Evolutionary conservation across 2,888 invertebrate species (phyloP), one percentile per base, ranked within the genome.

Genomic region (Drosophila falleni): DNA sequence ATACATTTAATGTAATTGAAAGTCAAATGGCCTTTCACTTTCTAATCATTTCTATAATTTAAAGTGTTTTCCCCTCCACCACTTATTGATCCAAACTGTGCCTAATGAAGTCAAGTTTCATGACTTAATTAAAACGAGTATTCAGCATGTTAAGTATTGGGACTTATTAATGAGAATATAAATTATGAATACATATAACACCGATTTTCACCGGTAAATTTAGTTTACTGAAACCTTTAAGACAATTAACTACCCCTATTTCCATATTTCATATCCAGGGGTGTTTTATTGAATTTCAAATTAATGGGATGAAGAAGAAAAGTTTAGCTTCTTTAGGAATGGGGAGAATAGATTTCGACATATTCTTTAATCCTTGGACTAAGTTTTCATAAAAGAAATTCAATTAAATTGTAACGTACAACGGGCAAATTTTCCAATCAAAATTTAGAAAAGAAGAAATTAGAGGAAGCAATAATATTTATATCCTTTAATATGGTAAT

Each of bases 1-100:
- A 87, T 87, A 90, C 89, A 87, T 90, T 90, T 76, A 87, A 90
- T 90, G 87, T 84, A 89, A 89, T 79, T 71, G 77, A 77, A 77
- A 79, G 63, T 37, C 74, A 67, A 56, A 23, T 46, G 35, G 49
- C 33, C 47, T 41, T 9, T 66, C 41, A 26, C 37, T 62, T 41
- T 42, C 13, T 15, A 41, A 50, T 33, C 11, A 39, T 37, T 41
- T 56, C 23, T 31, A 11, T 35, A 37, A 47, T 15, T 19, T n/a
- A 9, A 39, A 29, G 26, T 26, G 31, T 47, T 29, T 53, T 5
- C 8, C 2, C 15, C 41, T 15, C 2, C 11, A 1, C 6, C 13
- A 3, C 5, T n/a, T 23, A 13, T 6, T 29, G 41, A 8, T 29
- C 2, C 1, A 16, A 39, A 15, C 29, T 41, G 31, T 3, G n/a